Evolutionary conservation across 2,797 vertebrate genomes (phyloP), one percentile per base, ranked within the genome.

Genomic region (Onychomys leucogaster): DNA sequence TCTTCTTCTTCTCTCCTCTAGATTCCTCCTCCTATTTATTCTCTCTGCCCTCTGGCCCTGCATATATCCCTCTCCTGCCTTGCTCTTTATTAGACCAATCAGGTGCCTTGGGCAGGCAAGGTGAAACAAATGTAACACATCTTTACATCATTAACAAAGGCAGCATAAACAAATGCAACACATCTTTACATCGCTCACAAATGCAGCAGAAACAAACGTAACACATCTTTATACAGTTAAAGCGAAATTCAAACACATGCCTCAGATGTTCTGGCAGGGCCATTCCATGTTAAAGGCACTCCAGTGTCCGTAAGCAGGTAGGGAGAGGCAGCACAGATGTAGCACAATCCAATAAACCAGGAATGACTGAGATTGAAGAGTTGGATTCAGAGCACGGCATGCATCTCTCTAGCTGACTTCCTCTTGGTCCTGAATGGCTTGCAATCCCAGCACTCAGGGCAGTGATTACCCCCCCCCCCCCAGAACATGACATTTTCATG

Each of bases 401-500:
- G 32, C 11, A 16, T 49, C 83, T n/a, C 4, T 69, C 21, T 37
- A 52, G 63, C 19, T 5, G 21, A 25, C 34, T 52, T 52, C 46
- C 63, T 52, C 41, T 32, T 32, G 57, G 57, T 43, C 37, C 37
- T 43, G 25, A 43, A 61, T 5, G 57, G 14, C 14, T 83, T 69
- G 32, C 63, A 69, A 52, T 10, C 32, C 6, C 46, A 86, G 32
- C 34, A 17, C 46, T 52, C 21, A 14, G 34, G 46, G 52, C 46
- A 27, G 5, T n/a, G 12, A 23, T 13, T 5, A 5, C 5, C 52
- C 1, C 2, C 52, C 8, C 27, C 21, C 29, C 5, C 19, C 19
- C 0, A 12, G n/a, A 55, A 57, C 17, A 14, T 73, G 67, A 55
- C 49, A 87, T 57, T 87, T 55, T 34, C n/a, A 52, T 86, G 21